Base-by-base conservation (phyloP, 2,797 vertebrate genomes). In the Corythornis leucogaster region DNA sequence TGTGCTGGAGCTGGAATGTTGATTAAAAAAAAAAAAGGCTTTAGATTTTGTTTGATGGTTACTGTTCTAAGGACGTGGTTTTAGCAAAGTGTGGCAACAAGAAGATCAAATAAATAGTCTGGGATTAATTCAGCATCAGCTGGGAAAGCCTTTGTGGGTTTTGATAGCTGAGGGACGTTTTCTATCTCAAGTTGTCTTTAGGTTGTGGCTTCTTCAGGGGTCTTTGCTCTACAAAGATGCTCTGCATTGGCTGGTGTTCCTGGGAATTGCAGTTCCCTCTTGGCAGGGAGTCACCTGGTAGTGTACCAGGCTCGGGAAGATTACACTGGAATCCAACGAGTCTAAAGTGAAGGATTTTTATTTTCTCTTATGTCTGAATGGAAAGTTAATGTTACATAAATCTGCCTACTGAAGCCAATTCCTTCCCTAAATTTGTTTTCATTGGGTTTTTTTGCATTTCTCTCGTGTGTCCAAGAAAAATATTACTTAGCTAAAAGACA, bases 361-460 rank as follows among this genome's bases (percentile, higher is more conserved):
- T 6, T 69, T 81, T 71, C 63, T 86, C 28, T 62, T 64, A 31
- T 79, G 84, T 90, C 84, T 51, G 68, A 86, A 33, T 91, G 64
- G 89, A 93, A 92, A 86, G 87, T 93, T 93, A 90, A 73, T 76
- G 75, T 96, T 96, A 91, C 5, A 20, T 94, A 92, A 76, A 95
- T 91, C 78, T 87, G 90, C 89, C 90, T 92, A 15, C 77, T 95
- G 94, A 92, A 94, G 90, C 91, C 90, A 94, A 94, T 96, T 96
- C 80, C 88, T 93, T 74, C 8, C 5, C 53, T 92, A 62, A 90
- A 91, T 91, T 93, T 96, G 92, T 93, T 95, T 96, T 95, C 11
- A 1, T 84, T 91, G 68, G 81, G 17, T 40, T 40, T 94, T 94
- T 84, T 91, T 87, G 14, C 45, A 77, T 86, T 95, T 74, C 71